Base-by-base conservation (phyloP, 1,140 invertebrate species). In the Philaenus spumarius region DNA sequence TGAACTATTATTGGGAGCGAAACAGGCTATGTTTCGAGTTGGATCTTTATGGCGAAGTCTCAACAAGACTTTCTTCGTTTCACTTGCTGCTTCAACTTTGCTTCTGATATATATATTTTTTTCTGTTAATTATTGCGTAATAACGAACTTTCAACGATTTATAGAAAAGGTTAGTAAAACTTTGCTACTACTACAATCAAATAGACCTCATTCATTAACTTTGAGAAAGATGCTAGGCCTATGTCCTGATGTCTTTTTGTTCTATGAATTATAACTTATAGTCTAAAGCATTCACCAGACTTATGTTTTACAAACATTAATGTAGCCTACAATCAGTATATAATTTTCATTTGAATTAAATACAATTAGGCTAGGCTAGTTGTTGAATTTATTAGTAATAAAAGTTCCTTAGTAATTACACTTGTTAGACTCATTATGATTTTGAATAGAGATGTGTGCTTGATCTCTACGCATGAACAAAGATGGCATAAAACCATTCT, bases 21-120 rank as follows among this genome's bases (percentile, higher is more conserved):
- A 4, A 30, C 26, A 30, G 3, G 26, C 26, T 30, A 19, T 57
- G 60, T 19, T 51, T 62, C 60, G 66, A 65, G 58, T 22, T 53
- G 50, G 4, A 39, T 19, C n/a, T 12, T 12, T 30, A 15, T 51
- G 48, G 48, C 22, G 48, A 20, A 34, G 26, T n/a, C 14, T 51
- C 26, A 53, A 53, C 50, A 53, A 53, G 34, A 53, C 15, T 17
- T 37, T 20, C 11, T 53, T 14, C 22, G n/a, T 53, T 4, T n/a
- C 34, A 11, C 37, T 35, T 7, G n/a, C n/a, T 15, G 22, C 37
- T 26, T 35, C 37, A 12, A 17, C 24, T 11, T 39, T 53, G 23
- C 30, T 53, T 17, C 22, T 53, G 3, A 2, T 53, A 9, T 53
- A 53, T 20, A 17, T 53, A 7, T 37, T 53, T 30, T 39, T 17